Conservation (phyloP, 2,797 vertebrate species). For the Channa striata region DNA sequence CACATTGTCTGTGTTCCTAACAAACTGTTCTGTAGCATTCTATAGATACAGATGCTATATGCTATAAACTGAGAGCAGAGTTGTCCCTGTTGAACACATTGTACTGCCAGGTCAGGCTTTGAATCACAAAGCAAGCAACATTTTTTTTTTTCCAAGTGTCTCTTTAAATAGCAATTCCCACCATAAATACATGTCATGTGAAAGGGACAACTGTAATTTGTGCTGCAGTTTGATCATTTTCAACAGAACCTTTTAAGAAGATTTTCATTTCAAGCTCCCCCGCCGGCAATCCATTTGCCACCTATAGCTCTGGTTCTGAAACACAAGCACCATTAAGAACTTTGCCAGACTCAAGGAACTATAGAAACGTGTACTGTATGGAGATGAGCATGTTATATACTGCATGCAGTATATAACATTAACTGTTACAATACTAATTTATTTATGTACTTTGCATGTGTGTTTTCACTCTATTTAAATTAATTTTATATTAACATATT, state of each 20-base stretch:
- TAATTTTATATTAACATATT: no score
- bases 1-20: not conserved
- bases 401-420: no score
- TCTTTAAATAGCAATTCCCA: not conserved
- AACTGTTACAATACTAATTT: not conserved
- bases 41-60: no score
- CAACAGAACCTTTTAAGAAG: constrained; percentile 11
- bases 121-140: no score
- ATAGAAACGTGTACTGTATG: constrained; percentile 5
- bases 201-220: not conserved
- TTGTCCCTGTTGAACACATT: not conserved
- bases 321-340: constrained; percentile 7
- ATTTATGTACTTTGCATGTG: not conserved
- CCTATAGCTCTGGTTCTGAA: constrained; percentile 34
- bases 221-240: constrained; percentile 11
- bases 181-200: not conserved
- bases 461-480: not conserved
- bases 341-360: not conserved
- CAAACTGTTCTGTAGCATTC: not conserved
- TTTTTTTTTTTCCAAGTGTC: not conserved
- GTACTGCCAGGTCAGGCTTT: constrained; percentile 10
- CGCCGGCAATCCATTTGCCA: constrained; percentile 55
- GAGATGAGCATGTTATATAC: constrained; percentile 5
- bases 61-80: not conserved
- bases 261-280: constrained; percentile 34